Base-by-base conservation (phyloP, 1,140 invertebrate genomes). In the Brachionus angularis region DNA sequence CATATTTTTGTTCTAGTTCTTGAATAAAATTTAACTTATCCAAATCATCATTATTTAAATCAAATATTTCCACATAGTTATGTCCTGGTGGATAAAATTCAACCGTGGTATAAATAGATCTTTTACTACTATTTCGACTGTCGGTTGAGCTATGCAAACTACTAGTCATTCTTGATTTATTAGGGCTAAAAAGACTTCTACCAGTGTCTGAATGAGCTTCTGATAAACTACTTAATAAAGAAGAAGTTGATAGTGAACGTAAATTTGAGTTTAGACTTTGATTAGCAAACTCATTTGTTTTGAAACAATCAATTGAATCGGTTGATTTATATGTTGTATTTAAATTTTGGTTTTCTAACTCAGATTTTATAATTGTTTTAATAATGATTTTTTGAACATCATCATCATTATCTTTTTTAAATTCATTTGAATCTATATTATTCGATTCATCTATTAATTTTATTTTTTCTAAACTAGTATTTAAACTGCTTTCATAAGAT, bases 51-150 rank as follows among this genome's bases (percentile, higher is more conserved):
- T n/a, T 58, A 25, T 14, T 39, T 23, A 58, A 18, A 23, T 58
- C 53, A 10, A 58, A 23, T 34, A 58, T 39, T 39, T 58, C 53
- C 16, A 58, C 53, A 58, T 42, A 25, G 39, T 58, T 58, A 7
- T 36, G 18, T 3, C 53, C 23, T 3, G 53, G 53, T 25, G 53
- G 53, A 39, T 39, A 58, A 39, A 58, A 58, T 42, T 58, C 53
- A 4, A 58, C 53, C 21, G 23, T 58, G 5, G 53, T 58, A 58
- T 39, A 58, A 39, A 58, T 23, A 25, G 53, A 58, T 58, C 53
- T 36, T 36, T 34, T 58, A 25, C 53, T 58, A 36, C 53, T 58
- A 21, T 34, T 58, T 58, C 53, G 36, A 58, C 53, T 58, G 8
- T 39, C 53, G 27, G 23, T 23, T 5, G 53, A 18, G 14, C 33